phyloP scores from a whole-genome alignment of 2,888 invertebrate genomes.

The Bellardia pandia region DNA sequence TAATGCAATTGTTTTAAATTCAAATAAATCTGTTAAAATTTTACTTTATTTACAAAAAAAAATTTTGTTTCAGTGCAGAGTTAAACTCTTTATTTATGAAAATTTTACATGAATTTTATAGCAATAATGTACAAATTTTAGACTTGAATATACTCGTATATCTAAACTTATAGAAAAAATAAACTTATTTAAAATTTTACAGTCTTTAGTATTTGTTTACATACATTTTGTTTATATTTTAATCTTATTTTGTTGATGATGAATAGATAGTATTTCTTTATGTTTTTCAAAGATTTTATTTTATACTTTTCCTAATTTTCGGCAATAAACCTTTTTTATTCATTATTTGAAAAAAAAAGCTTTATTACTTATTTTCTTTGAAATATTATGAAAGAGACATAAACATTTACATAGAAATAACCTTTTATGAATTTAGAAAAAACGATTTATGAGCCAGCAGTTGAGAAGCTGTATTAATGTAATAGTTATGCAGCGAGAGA shows the following conservation, averaged over 20 bases:
- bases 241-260: constrained; percentile 18
- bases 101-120: background rate
- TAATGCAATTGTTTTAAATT: no score
- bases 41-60: no score
- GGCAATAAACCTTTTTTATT: constrained; percentile 23
- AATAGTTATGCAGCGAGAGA: no score
- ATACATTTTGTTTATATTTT: background rate
- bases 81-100: background rate
- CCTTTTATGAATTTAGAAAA: background rate
- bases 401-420: constrained; percentile 33
- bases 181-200: background rate
- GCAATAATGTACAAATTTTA: background rate
- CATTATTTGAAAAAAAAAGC: background rate
- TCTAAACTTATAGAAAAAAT: background rate
- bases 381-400: constrained; percentile 15
- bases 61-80: background rate
- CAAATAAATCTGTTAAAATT: no score
- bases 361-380: constrained; percentile 47
- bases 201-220: constrained; percentile 6
- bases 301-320: constrained; percentile 37
- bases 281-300: constrained; percentile 16
- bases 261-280: constrained; percentile 18
- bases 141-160: background rate
- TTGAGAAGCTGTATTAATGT: no score
- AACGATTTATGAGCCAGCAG: background rate